These are phyloP conservation scores for Siniperca undulata DNA, from an alignment of 2,797 vertebrate species.

Conservation along the genomic window DNA sequence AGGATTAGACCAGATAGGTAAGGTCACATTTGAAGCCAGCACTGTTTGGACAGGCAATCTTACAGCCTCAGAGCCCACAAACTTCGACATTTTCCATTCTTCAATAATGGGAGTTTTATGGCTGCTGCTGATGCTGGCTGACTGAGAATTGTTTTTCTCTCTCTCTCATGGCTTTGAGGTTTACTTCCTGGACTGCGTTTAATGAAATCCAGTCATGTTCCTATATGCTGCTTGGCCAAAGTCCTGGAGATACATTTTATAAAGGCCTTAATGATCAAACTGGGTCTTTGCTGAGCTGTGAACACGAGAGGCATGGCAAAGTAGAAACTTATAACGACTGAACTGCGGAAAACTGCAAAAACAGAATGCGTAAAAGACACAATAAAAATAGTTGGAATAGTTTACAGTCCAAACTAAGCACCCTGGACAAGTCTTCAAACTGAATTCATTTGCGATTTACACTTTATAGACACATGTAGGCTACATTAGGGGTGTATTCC, in stretches of 20 bases:
- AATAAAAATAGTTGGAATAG: not conserved
- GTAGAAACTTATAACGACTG: not conserved
- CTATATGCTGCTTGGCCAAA: not conserved
- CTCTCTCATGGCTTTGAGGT: not conserved
- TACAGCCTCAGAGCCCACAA: slow-evolving; percentile 8
- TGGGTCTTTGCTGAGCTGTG: not conserved
- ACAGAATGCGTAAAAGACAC: not conserved
- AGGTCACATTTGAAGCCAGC: not conserved
- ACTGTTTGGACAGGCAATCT: slow-evolving; percentile 10
- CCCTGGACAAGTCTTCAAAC: not conserved
- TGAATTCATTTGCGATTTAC: not conserved
- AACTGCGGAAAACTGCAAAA: not conserved
- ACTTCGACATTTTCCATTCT: slow-evolving; percentile 14
- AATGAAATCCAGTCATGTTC: not conserved
- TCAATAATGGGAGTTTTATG: slow-evolving; percentile 15
- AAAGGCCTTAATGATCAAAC: not conserved
- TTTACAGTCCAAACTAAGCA: not conserved
- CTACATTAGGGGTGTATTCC: not conserved
- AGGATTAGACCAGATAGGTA: not conserved
- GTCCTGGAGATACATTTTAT: not conserved
- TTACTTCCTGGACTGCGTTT: not conserved
- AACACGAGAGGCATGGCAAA: not conserved
- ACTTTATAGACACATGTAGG: not conserved
- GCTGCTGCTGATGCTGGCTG: slow-evolving; percentile 6
- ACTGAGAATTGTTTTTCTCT: not conserved